phyloP scores from a whole-genome alignment of 2,888 invertebrate species.

The Coecobrya sp. region DNA sequence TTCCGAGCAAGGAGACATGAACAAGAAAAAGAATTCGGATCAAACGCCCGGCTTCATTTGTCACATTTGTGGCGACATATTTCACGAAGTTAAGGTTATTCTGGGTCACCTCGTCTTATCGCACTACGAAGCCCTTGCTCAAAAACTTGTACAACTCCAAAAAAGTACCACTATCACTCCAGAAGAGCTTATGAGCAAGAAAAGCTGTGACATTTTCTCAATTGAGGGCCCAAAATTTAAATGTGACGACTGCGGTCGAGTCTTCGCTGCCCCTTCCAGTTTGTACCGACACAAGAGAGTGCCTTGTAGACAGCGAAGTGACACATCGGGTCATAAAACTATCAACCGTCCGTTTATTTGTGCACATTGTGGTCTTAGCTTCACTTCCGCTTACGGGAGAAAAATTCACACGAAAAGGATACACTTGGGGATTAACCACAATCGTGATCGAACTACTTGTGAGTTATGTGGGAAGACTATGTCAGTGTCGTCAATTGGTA shows the following conservation, averaged over 20 bases:
- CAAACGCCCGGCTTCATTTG: conserved; percentile 13
- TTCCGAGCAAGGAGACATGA: background rate
- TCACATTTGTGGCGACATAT: conserved; percentile 5
- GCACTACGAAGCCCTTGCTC: background rate
- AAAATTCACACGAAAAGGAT: conserved; percentile 27
- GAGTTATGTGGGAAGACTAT: conserved; percentile 25
- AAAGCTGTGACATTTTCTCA: background rate
- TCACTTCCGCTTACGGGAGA: background rate
- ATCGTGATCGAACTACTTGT: conserved; percentile 27
- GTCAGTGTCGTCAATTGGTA: conserved; percentile 14
- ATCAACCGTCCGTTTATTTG: background rate
- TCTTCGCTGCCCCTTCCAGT: conserved; percentile 1
- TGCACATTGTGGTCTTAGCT: conserved; percentile 13
- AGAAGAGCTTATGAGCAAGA: background rate
- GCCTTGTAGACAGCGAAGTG: background rate
- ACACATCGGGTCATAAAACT: background rate
- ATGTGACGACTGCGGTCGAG: conserved; percentile 21
- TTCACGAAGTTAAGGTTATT: conserved; percentile 27
- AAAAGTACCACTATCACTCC: background rate
- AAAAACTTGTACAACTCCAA: background rate
- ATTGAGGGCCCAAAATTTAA: conserved; percentile 6
- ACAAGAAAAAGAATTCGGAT: background rate
- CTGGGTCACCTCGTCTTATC: background rate
- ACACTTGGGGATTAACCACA: conserved; percentile 26
- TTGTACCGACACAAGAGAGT: background rate